Evolutionary conservation across 2,113 vertebrate species (phyloP).

Genomic region (Urocynchramus pylzowi): DNA sequence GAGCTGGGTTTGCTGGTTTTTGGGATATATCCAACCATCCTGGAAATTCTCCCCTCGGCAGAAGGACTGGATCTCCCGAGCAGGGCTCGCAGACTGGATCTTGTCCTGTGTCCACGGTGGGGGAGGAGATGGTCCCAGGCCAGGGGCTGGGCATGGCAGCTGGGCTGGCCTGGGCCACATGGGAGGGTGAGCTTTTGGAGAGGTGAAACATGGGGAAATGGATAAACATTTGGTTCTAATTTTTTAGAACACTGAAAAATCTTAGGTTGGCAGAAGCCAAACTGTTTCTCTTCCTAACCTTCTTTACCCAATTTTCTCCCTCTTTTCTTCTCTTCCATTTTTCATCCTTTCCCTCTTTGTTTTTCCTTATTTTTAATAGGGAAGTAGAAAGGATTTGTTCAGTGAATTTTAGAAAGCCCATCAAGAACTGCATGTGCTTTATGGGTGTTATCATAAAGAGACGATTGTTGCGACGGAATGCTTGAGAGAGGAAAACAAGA

Average conservation of each 20-base stretch:
- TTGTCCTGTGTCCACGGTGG: not conserved
- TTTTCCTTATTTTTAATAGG: not conserved
- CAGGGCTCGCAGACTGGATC: not conserved
- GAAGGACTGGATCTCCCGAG: not conserved
- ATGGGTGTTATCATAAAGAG: not conserved
- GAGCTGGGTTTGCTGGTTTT: not conserved
- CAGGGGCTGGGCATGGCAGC: not conserved
- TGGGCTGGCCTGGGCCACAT: fast-evolving
- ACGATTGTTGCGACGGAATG: not conserved
- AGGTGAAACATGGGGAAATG: not conserved
- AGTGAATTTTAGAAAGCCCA: not conserved
- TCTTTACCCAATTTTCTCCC: not conserved
- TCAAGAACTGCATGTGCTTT: not conserved
- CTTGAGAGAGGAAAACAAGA: slow-evolving; percentile 15
- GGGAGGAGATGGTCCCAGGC: not conserved
- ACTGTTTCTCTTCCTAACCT: not conserved
- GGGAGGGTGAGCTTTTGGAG: not conserved
- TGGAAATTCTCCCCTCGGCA: not conserved
- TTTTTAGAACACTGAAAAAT: not conserved
- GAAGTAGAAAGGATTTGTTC: not conserved
- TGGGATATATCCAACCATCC: not conserved
- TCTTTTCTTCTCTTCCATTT: not conserved
- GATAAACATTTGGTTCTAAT: not conserved
- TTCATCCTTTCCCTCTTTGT: not conserved
- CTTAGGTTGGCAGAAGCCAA: not conserved